A percentile compares a stretch with the other conserved stretches of the same genome.
Conservation (phyloP, 2,797 vertebrate species). For the Emys orbicularis region DNA sequence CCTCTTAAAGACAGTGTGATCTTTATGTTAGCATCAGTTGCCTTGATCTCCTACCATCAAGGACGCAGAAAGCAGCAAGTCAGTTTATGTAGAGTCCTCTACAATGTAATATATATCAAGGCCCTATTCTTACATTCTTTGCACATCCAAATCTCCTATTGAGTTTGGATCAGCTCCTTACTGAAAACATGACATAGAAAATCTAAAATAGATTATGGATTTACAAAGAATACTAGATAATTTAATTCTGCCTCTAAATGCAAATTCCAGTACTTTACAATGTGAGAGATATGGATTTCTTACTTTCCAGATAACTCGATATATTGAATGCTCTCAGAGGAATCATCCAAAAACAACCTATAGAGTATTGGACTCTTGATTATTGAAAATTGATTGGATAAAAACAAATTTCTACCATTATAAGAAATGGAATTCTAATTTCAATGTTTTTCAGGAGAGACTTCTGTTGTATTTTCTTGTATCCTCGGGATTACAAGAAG, state of each 20-base stretch:
- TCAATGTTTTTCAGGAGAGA: not conserved
- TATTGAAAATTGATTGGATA: not conserved
- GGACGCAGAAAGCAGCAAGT: conserved; percentile 20
- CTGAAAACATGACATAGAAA: conserved; percentile 25
- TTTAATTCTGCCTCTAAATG: conserved; percentile 34
- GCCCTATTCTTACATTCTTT: not conserved
- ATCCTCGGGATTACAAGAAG: not conserved
- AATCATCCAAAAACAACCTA: not conserved
- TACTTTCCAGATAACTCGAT: not conserved
- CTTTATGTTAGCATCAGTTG: conserved; percentile 40
- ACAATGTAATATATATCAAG: not conserved
- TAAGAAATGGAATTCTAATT: not conserved
- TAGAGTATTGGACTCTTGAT: not conserved
- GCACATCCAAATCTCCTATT: conserved; percentile 30
- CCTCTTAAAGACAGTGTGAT: conserved; percentile 18
- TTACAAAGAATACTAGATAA: conserved; percentile 26
- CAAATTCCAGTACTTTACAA: not conserved
- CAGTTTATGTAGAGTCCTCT: conserved; percentile 13
- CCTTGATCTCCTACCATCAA: not conserved
- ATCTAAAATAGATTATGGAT: conserved; percentile 20
- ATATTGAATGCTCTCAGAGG: not conserved
- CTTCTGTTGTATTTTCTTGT: not conserved
- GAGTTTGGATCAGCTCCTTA: conserved; percentile 21
- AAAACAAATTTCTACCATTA: not conserved
- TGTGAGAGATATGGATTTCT: not conserved